Percentiles rank a stretch among this genome's conserved stretches.
phyloP scores from a whole-genome alignment of 2,888 invertebrate species.

The Habrosyne pyritoides region DNA sequence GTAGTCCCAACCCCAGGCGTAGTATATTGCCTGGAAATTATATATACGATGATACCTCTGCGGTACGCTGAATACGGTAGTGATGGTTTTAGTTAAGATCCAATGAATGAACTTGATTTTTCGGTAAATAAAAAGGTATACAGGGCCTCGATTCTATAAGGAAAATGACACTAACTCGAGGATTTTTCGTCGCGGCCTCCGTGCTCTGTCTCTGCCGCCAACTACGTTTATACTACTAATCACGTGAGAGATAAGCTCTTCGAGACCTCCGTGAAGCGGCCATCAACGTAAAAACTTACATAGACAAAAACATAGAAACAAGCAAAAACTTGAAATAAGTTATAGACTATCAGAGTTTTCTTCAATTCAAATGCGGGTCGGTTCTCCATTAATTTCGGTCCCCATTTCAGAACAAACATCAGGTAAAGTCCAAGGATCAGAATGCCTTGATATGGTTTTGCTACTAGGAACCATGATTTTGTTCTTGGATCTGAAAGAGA shows the following conservation, averaged over 20 bases:
- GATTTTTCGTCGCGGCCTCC: too few relatives aligned
- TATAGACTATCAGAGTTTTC: conserved; percentile 86
- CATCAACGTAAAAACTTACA: conserved; percentile 63
- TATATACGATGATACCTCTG: too few relatives aligned
- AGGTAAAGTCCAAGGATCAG: conserved; percentile 85
- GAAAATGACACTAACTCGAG: too few relatives aligned
- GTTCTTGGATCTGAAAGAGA: conserved; percentile 84
- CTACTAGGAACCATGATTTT: conserved; percentile 86
- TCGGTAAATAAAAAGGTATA: too few relatives aligned
- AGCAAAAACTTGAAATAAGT: conserved; percentile 85
- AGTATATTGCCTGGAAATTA: conserved; percentile 43
- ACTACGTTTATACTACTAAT: too few relatives aligned
- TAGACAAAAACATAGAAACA: conserved; percentile 80
- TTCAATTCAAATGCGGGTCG: conserved; percentile 86
- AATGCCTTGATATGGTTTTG: conserved; percentile 85
- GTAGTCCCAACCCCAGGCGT: conserved; percentile 74
- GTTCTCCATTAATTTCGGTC: conserved; percentile 88
- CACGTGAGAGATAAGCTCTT: too few relatives aligned
- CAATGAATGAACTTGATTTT: too few relatives aligned
- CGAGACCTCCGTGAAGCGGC: too few relatives aligned
- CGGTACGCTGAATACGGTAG: too few relatives aligned
- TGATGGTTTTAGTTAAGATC: too few relatives aligned
- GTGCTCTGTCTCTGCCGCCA: too few relatives aligned
- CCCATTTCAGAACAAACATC: conserved; percentile 87
- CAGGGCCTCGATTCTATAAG: too few relatives aligned